Evolutionary conservation across 2,113 vertebrate species (phyloP), one percentile per base, ranked within the genome.

Genomic region (Rousettus leschenaultii): DNA sequence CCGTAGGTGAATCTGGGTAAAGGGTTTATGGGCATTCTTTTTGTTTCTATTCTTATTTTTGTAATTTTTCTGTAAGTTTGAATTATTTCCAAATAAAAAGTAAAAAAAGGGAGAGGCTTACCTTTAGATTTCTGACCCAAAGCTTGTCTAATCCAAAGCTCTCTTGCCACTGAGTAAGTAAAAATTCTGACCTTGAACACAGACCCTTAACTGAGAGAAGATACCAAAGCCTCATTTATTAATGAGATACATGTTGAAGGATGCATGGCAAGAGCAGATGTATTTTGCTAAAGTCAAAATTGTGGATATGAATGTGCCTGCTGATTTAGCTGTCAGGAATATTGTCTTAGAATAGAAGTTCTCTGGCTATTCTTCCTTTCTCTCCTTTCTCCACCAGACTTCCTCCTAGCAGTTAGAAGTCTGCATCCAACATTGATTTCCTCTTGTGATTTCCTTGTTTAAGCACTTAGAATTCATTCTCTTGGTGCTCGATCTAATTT

Each of bases 21-120:
- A 89, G 33, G 4, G 7, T 19, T 48, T 53, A 38, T 11, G 26
- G 21, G 19, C 66, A 7, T 33, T 87, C 6, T 65, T 86, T 93
- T 88, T 89, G 74, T 88, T 84, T 77, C 38, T 86, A 10, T 80
- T 77, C 24, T 71, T 91, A 22, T 55, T 66, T 57, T 83, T 92
- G 18, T 13, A 82, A 21, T 53, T 89, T 94, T 91, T 93, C n/a
- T 45, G 7, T 92, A 77, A 12, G 24, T 92, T 95, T 89, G 40
- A 92, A 92, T 86, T 92, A 83, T 38, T 95, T 95, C 68, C 35
- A 94, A 79, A 68, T 86, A 68, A 74, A 83, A 95, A 66, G 82
- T 53, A 0, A 38, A 77, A 45, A 83, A 24, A 73, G 15, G 83
- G 14, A 4, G 51, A 22, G 21, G 33, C 28, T 63, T 82, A 38